Percentiles rank a stretch among this genome's conserved stretches.
These are phyloP conservation scores for Hyles lineata DNA, from an alignment of 2,888 invertebrate species.

Conservation along the genomic window DNA sequence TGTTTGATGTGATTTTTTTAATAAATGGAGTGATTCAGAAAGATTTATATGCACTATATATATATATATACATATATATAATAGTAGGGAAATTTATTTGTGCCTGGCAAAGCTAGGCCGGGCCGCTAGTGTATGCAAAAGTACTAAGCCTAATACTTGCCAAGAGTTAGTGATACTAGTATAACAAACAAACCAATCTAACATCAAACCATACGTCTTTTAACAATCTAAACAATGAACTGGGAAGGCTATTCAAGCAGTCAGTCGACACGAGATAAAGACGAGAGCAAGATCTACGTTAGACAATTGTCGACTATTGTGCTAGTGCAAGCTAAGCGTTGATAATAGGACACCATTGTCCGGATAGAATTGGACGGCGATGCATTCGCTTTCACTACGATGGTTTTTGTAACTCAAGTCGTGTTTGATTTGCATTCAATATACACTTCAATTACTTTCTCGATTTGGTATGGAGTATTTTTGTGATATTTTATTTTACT, in stretches of 20 bases:
- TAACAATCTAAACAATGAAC: not conserved
- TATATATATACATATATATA: too few relatives aligned
- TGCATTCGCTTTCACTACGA: constrained; percentile 18
- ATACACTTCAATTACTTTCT: not conserved
- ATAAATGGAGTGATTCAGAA: too few relatives aligned
- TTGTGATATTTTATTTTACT: too few relatives aligned
- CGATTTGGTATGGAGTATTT: too few relatives aligned
- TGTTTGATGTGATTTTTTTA: too few relatives aligned
- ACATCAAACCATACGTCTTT: too few relatives aligned
- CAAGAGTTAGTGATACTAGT: too few relatives aligned
- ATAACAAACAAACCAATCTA: not conserved
- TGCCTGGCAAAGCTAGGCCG: too few relatives aligned
- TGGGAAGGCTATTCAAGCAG: not conserved
- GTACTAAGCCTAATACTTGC: too few relatives aligned
- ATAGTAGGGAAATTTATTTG: too few relatives aligned
- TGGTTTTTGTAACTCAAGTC: constrained; percentile 8
- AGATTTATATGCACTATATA: too few relatives aligned
- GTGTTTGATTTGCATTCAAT: not conserved
- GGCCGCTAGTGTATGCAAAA: too few relatives aligned
- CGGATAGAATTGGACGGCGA: constrained; percentile 3
- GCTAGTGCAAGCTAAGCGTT: constrained; percentile 24
- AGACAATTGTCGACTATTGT: constrained; percentile 30
- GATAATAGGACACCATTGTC: constrained; percentile 28
- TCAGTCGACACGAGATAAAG: constrained; percentile 7
- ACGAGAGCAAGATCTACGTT: constrained; percentile 23